These are phyloP conservation scores for Rhagophthalmus giganteus DNA, from an alignment of 2,888 invertebrate genomes.

Conservation along the genomic window DNA sequence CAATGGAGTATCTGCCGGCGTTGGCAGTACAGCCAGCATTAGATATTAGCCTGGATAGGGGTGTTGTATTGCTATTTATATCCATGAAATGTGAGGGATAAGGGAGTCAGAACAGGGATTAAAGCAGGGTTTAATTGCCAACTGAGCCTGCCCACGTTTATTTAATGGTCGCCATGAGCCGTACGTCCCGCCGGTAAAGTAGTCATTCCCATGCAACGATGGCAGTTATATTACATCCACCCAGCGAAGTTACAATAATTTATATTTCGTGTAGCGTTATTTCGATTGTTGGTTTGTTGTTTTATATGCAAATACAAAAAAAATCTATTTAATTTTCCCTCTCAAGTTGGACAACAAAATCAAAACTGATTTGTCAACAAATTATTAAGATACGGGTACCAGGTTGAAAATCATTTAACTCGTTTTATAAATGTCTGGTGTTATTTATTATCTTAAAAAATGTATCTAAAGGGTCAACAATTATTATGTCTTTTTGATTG, in stretches of 20 bases:
- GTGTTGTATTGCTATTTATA: slow-evolving; percentile 30
- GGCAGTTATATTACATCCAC: slow-evolving; percentile 36
- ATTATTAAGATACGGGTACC: no score
- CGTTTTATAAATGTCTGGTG: no score
- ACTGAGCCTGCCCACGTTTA: slow-evolving; percentile 42
- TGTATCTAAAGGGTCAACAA: no score
- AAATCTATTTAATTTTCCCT: no score
- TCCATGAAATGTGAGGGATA: slow-evolving; percentile 25
- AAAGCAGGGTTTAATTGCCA: slow-evolving; percentile 47
- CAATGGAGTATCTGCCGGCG: slow-evolving; percentile 19
- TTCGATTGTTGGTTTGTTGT: slow-evolving; percentile 11
- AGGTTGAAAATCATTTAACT: no score
- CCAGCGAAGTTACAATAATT: slow-evolving; percentile 16
- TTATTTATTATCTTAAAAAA: no score
- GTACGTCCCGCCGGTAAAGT: slow-evolving; percentile 44
- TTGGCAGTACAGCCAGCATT: slow-evolving; percentile 19
- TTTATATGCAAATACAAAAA: no score
- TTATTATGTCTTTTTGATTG: no score
- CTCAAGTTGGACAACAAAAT: no score
- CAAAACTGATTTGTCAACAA: no score
- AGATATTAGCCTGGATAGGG: slow-evolving; percentile 24
- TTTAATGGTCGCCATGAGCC: slow-evolving; percentile 45
- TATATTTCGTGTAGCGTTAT: slow-evolving; percentile 18
- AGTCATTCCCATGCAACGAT: slow-evolving; percentile 44
- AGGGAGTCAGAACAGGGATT: slow-evolving; percentile 41